Base-by-base conservation (phyloP, 2,888 invertebrate genomes). In the Blastobasis adustella region DNA sequence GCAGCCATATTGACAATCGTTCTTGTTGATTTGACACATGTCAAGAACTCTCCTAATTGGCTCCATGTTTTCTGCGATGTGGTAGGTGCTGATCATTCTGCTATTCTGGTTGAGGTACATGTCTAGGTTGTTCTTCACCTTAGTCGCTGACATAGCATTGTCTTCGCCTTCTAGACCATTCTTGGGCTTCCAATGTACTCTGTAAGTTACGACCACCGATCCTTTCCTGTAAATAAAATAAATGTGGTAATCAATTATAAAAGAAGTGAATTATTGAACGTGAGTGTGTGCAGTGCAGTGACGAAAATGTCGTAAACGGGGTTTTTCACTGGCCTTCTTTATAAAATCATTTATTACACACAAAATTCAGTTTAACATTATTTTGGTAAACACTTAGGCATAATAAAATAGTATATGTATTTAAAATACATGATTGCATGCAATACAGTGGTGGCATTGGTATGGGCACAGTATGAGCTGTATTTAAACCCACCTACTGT, bases 1-100 rank as follows among this genome's bases (percentile, higher is more conserved):
- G 71, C 95, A 95, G 8, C 79, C 84, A 59, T 93, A 87, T 58
- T 93, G 90, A 67, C 95, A 95, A 47, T 89, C 81, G 58, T 92
- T 89, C 55, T 91, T 92, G 56, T 91, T 89, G 51, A 91, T 89
- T 76, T 91, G 90, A 73, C 93, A 95, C 53, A 90, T 74, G 76
- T 94, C 92, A 36, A 92, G 73, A 45, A 94, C 90, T 60, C 76
- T 90, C 55, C 68, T 73, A 1, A 80, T 65, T 1, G 58, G 45
- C 54, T 78, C 62, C 10, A 75, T 74, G 63, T 90, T 86, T 54
- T 90, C 84, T 37, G 83, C 82, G 9, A 92, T 71, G 51, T 90
- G 89, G 58, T 89, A 89, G 41, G 87, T 70, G 45, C 82, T 84
- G 56, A 92, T 79, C 76, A 90, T 90, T 57, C 90, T 90, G 55